Base-by-base conservation (phyloP, 2,888 invertebrate genomes). In the Ectropis crepuscularia region DNA sequence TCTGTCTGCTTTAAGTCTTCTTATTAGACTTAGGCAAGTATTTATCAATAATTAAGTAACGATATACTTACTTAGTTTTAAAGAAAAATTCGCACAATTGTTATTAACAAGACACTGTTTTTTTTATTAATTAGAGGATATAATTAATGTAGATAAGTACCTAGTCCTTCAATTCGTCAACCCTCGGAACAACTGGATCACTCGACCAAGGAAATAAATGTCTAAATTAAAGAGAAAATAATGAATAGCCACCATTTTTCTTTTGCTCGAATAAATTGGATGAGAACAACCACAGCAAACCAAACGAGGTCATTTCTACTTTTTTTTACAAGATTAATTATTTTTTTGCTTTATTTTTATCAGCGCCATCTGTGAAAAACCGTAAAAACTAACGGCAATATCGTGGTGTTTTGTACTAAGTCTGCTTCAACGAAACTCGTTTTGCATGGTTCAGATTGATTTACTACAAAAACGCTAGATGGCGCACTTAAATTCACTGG, bases 321-420 rank as follows among this genome's bases (percentile, higher is more conserved):
- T 28, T 28, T 28, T 2, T 28, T 28, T 28, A 28, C 16, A 28
- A 28, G 16, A 1, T 28, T 28, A 28, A 28, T 28, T n/a, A n/a
- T 41, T 16, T 41, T 6, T 11, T 5, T 5, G 2, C 12, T 41
- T 41, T 8, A 4, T 53, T 11, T 43, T 11, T 47, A 16, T 16
- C 2, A 53, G 36, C 53, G 53, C 53, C 53, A 53, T 53, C 53
- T 53, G 9, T 53, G 36, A 9, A 53, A 5, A 11, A 0, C 0
- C 5, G 5, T 9, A 6, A 36, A 16, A 53, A 37, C 11, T 28
- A 16, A 51, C 11, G 7, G 7, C 10, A 41, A 41, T 7, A 9
- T 7, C 9, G 7, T 41, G 5, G 41, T 41, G 16, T 28, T 28
- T 28, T 2, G 16, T 41, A 41, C 41, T 7, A 10, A 10, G 41